Conservation (phyloP, 2,888 invertebrate species). For the Oscheius sp. region DNA sequence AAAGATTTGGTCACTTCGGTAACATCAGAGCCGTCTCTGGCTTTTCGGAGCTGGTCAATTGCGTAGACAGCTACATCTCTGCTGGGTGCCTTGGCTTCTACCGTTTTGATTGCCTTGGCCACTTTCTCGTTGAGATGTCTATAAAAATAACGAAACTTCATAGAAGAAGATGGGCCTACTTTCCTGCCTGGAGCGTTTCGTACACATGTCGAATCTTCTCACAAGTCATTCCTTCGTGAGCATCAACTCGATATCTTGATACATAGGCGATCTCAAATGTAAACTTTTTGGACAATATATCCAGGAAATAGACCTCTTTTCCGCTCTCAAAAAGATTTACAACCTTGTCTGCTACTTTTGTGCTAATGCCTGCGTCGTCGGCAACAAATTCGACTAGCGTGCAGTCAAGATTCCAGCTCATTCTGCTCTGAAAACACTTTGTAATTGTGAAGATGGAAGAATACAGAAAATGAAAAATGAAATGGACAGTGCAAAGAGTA, state of each 20-base stretch:
- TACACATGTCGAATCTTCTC: constrained; percentile 43
- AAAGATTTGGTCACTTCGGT: constrained; percentile 45
- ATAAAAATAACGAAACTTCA: not conserved
- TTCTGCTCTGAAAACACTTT: not conserved
- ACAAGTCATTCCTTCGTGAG: constrained; percentile 43
- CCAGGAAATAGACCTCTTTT: constrained; percentile 18
- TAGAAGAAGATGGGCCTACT: constrained; percentile 10
- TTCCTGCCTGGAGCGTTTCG: constrained; percentile 38
- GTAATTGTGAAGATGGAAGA: not conserved
- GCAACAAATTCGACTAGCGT: constrained; percentile 24
- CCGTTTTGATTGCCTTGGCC: constrained; percentile 33
- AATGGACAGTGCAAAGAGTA: too few relatives aligned
- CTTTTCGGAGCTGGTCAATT: constrained; percentile 31
- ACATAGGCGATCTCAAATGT: constrained; percentile 48
- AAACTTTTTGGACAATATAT: not conserved
- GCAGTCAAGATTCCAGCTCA: constrained; percentile 25
- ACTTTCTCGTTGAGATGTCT: constrained; percentile 48
- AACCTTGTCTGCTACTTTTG: not conserved
- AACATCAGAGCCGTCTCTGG: constrained; percentile 43
- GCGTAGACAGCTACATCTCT: constrained; percentile 26
- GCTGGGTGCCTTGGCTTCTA: constrained; percentile 40
- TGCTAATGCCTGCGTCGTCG: constrained; percentile 23
- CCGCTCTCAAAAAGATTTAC: constrained; percentile 29
- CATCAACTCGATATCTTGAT: constrained; percentile 47
- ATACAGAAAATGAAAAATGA: too few relatives aligned